Percentiles rank a stretch among this genome's conserved stretches.
phyloP scores from a whole-genome alignment of 2,113 vertebrate genomes.

The Sander vitreus region DNA sequence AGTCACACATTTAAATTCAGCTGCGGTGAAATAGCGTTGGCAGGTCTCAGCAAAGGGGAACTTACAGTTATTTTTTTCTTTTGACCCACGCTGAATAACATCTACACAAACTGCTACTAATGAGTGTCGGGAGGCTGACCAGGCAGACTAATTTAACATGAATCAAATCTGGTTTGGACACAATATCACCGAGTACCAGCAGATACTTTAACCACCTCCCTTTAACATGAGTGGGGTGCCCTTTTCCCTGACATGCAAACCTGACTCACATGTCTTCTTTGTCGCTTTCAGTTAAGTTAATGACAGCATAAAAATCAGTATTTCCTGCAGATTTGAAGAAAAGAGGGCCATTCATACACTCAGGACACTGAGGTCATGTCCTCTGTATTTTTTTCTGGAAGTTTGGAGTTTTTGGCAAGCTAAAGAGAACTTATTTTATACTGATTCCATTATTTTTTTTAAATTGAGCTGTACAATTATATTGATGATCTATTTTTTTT shows the following conservation, averaged over 20 bases:
- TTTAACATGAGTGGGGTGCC: neutral
- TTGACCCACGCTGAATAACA: neutral
- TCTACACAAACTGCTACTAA: slow-evolving; percentile 7
- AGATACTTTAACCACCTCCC: neutral
- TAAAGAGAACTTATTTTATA: fast-evolving
- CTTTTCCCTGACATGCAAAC: neutral
- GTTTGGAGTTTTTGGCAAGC: neutral
- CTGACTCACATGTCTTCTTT: neutral
- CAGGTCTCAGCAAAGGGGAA: slow-evolving; percentile 1
- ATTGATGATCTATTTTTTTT: neutral
- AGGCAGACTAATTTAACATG: neutral
- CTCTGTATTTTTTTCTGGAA: neutral
- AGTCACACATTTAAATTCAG: slow-evolving; percentile 45
- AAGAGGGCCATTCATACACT: neutral
- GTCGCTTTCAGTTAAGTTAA: slow-evolving; percentile 10
- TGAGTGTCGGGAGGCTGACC: slow-evolving; percentile 9
- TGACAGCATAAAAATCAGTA: neutral
- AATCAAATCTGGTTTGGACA: slow-evolving; percentile 8
- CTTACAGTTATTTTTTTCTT: neutral
- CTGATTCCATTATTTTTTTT: neutral
- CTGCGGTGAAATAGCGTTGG: neutral
- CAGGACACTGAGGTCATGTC: neutral
- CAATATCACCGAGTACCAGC: neutral
- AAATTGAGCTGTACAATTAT: no score
- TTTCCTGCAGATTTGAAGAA: neutral